phyloP scores from a whole-genome alignment of 2,113 vertebrate genomes.

The Tylochromis polylepis region DNA sequence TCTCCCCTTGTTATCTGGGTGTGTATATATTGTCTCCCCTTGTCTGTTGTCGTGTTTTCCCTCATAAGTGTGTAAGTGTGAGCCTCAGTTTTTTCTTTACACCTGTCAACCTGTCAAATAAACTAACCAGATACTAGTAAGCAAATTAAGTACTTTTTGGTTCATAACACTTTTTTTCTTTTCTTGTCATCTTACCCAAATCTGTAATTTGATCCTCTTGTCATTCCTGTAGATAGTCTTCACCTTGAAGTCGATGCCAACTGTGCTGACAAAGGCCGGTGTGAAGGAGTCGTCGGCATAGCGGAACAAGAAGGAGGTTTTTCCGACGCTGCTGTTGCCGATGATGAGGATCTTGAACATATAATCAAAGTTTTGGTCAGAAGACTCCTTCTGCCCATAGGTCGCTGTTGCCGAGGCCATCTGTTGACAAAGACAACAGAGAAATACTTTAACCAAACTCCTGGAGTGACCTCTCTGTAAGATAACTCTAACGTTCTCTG shows the following conservation, averaged over 20 bases:
- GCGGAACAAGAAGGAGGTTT: conserved; percentile 96
- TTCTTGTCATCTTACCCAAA: conserved; percentile 82
- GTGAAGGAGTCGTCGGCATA: conserved; percentile 96
- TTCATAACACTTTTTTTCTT: background rate
- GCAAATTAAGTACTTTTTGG: background rate
- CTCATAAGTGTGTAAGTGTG: background rate
- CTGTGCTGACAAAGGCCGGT: conserved; percentile 92
- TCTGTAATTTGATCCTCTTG: conserved; percentile 96
- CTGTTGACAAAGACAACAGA: conserved; percentile 51
- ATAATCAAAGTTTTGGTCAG: conserved; percentile 98
- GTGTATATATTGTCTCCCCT: rapidly evolving
- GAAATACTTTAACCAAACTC: background rate
- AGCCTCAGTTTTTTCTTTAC: background rate
- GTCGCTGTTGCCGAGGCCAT: conserved; percentile 92
- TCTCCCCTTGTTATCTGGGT: background rate
- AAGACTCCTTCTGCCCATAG: conserved; percentile 89
- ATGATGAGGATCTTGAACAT: conserved; percentile 99
- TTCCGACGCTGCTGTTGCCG: conserved; percentile 97
- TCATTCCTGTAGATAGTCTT: conserved; percentile 98
- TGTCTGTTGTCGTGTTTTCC: background rate
- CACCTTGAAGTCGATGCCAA: conserved; percentile 98
- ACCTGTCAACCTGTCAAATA: background rate
- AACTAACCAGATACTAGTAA: background rate
- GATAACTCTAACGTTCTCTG: background rate
- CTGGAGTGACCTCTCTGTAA: background rate